Evolutionary conservation across 2,797 vertebrate species (phyloP).

Genomic region (Spinus pinus): DNA sequence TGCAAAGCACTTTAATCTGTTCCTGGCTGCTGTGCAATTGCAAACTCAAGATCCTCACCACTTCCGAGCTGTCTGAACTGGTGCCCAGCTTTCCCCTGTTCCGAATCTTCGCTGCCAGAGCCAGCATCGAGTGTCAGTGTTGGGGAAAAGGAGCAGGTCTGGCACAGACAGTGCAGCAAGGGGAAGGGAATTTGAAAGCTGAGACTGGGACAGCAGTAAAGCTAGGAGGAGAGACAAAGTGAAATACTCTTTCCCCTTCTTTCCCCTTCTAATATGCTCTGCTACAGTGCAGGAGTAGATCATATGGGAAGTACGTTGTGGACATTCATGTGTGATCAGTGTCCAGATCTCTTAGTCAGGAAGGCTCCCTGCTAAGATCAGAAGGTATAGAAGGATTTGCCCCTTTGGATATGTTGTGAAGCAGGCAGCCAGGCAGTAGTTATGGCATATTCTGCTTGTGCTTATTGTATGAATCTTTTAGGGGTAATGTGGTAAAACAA

Average conservation of each 20-base stretch:
- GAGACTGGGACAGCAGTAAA: background rate
- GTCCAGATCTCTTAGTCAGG: background rate
- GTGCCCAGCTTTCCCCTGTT: constrained; percentile 22
- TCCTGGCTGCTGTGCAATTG: background rate
- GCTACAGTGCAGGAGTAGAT: background rate
- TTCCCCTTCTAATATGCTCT: background rate
- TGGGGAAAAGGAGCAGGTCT: background rate
- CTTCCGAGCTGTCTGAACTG: constrained; percentile 56
- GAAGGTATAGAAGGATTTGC: background rate
- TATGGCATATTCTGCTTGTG: background rate
- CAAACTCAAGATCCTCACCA: background rate
- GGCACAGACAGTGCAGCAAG: background rate
- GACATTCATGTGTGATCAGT: background rate
- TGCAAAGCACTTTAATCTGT: constrained; percentile 12
- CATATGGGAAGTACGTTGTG: background rate
- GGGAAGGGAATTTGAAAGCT: background rate
- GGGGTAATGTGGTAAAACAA: background rate
- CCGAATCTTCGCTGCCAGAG: background rate
- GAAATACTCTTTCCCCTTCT: background rate
- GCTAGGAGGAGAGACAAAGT: background rate
- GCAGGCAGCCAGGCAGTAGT: background rate
- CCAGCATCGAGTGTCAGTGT: background rate
- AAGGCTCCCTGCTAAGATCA: background rate
- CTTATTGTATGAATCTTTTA: background rate
- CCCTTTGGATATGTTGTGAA: background rate